phyloP scores from a whole-genome alignment of 2,888 invertebrate species.

The Theretra japonica region DNA sequence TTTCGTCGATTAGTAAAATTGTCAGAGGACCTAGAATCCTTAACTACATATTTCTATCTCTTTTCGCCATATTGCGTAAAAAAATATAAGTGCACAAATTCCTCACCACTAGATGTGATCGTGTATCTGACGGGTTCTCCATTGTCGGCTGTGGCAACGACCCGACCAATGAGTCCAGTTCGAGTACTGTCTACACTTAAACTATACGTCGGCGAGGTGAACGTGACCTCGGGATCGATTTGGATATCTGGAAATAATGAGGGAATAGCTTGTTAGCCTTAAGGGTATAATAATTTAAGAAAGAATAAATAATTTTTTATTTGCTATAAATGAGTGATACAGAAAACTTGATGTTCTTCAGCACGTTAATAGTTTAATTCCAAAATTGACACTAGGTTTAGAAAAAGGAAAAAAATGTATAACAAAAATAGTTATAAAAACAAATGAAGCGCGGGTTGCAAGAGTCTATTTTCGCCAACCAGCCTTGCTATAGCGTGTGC shows the following conservation, averaged over 20 bases:
- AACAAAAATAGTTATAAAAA: background rate
- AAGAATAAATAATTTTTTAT: no score
- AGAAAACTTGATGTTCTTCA: no score
- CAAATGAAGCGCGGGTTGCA: background rate
- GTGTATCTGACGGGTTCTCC: slow-evolving; percentile 65
- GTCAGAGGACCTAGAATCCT: no score
- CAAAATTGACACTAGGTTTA: no score
- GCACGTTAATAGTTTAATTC: no score
- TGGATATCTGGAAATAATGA: slow-evolving; percentile 46
- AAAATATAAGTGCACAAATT: slow-evolving; percentile 22
- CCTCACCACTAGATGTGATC: slow-evolving; percentile 59
- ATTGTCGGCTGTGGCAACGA: slow-evolving; percentile 66
- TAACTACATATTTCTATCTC: background rate
- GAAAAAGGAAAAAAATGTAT: no score
- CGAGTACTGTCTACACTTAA: slow-evolving; percentile 57
- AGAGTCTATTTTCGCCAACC: no score
- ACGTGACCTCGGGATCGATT: slow-evolving; percentile 56
- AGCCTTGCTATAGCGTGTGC: no score
- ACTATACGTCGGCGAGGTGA: slow-evolving; percentile 61
- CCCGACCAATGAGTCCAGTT: slow-evolving; percentile 63
- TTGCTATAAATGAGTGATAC: no score
- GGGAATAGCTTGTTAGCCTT: background rate
- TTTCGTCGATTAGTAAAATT: no score
- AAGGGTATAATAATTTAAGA: no score
- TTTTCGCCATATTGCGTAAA: background rate